Percentiles rank a stretch among this genome's conserved stretches.
phyloP scores from a whole-genome alignment of 1,140 invertebrate species.

The Frieseomelitta varia region DNA sequence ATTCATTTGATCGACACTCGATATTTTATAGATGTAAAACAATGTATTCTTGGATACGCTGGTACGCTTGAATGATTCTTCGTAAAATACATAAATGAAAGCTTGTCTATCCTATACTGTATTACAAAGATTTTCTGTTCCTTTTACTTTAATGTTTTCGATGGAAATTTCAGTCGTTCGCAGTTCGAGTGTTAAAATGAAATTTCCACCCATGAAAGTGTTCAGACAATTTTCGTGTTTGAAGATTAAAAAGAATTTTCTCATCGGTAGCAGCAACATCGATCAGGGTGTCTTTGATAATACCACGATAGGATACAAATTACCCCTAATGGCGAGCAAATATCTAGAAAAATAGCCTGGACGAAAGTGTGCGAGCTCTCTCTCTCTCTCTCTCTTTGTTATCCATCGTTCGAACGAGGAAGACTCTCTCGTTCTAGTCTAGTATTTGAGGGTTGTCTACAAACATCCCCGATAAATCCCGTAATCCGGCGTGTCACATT shows the following conservation, averaged over 20 bases:
- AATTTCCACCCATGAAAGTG: not conserved
- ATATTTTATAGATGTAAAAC: too few species aligned
- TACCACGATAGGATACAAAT: not conserved
- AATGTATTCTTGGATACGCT: too few species aligned
- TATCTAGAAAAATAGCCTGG: not conserved
- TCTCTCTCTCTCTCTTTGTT: not conserved
- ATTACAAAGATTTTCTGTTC: too few species aligned
- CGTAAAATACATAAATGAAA: too few species aligned
- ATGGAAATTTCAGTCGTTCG: too few species aligned
- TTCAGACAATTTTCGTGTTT: not conserved
- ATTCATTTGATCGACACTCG: not conserved
- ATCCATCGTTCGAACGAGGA: constrained; percentile 14
- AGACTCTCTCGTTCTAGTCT: constrained; percentile 23
- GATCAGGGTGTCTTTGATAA: not conserved
- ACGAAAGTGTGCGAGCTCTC: not conserved
- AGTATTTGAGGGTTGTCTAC: constrained; percentile 16
- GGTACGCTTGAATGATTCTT: too few species aligned
- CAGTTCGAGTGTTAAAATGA: not conserved
- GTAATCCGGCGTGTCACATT: constrained; percentile 66
- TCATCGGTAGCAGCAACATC: not conserved
- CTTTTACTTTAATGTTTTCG: too few species aligned
- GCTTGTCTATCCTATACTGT: too few species aligned
- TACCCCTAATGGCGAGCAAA: not conserved
- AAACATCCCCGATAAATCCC: constrained; percentile 62
- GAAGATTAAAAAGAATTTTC: not conserved